Base-by-base conservation (phyloP, 1,140 invertebrate genomes). In the Carposina sasakii region DNA sequence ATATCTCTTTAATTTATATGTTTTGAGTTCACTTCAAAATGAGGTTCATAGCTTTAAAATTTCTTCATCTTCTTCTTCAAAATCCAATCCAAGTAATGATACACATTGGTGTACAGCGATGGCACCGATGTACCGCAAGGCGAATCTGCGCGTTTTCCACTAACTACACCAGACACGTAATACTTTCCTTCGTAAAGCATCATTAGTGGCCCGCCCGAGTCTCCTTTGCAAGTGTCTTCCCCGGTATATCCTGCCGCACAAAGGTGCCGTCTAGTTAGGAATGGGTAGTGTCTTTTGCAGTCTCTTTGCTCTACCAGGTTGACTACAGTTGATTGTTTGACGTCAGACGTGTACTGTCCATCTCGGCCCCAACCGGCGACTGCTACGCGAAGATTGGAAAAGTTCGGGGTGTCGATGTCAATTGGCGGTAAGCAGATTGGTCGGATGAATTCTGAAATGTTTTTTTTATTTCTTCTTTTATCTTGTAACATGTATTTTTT, bases 171-270 rank as follows among this genome's bases (percentile, higher is more conserved):
- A 5, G 71, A 66, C 0, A 81, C 45, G 45, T 67, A 76, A 40
- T 76, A 76, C 13, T 65, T 72, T 13, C 60, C 69, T 48, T 60
- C 54, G 10, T 74, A 73, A 16, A 74, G 16, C 55, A 75, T 68
- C 79, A 83, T 83, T 1, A 83, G 50, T 2, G 79, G 77, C 12
- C 77, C 76, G 12, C 76, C 76, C 1, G 76, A 83, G 31, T 83
- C 77, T 3, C 79, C 79, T 60, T 72, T 78, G 31, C 77, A 81
- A 1, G 77, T 79, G 44, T 83, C 76, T 44, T 83, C 62, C 1
- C 76, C 76, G 2, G 57, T 69, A 8, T 67, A 56, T 0, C 76
- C 76, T 1, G 64, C 74, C 6, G 76, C 79, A 47, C 76, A 83
- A 1, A 83, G 26, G 34, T 83, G 76, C 1, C 54, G 44, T 2